These are phyloP conservation scores for Syngnathus typhle DNA, from an alignment of 2,113 vertebrate species.

Conservation along the genomic window DNA sequence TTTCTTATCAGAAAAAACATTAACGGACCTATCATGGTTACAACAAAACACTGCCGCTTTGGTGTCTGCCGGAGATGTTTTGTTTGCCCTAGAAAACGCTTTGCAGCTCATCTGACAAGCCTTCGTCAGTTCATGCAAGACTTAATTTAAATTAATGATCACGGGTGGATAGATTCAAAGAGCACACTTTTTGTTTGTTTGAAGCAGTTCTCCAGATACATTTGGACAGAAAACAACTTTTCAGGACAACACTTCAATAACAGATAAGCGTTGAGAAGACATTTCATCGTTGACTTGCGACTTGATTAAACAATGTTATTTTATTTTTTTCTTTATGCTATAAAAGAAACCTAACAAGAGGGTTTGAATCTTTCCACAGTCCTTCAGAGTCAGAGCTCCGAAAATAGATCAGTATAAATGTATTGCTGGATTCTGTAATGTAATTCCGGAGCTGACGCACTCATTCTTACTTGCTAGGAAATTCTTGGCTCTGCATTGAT, in stretches of 20 bases:
- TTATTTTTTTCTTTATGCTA: neutral
- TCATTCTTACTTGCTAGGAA: slow-evolving; percentile 12
- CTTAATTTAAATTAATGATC: too few relatives aligned
- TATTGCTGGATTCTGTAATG: neutral
- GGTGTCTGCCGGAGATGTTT: too few relatives aligned
- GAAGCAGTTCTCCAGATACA: slow-evolving; percentile 10
- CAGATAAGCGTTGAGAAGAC: neutral
- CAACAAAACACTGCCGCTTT: too few relatives aligned
- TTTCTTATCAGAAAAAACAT: too few relatives aligned
- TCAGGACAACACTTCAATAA: slow-evolving; percentile 5
- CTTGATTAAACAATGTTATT: neutral
- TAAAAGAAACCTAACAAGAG: neutral
- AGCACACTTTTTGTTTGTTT: neutral
- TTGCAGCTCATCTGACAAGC: too few relatives aligned
- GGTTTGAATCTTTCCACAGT: neutral
- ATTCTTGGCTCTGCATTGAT: slow-evolving; percentile 8
- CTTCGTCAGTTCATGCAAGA: too few relatives aligned
- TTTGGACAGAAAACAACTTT: slow-evolving; percentile 9
- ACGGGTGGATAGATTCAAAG: neutral
- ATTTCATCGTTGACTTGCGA: neutral
- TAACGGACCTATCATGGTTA: too few relatives aligned
- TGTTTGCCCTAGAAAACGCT: too few relatives aligned
- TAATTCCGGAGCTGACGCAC: neutral
- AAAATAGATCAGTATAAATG: neutral
- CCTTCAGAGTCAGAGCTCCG: neutral